Evolutionary conservation across 2,888 invertebrate species (phyloP), one percentile per base, ranked within the genome.

Genomic region (Polietes domitor): DNA sequence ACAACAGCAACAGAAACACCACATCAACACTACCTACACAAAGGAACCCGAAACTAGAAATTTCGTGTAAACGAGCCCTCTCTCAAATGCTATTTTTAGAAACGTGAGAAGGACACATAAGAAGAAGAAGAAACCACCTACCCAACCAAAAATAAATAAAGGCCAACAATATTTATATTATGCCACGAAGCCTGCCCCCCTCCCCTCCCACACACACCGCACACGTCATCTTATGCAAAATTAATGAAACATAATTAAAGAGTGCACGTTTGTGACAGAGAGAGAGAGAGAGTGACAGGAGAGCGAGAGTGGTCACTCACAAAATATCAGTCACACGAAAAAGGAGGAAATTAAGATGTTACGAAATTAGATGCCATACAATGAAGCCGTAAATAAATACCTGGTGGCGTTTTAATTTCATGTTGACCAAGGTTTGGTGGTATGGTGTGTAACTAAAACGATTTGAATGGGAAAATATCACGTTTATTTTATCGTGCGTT

Each of bases 401-500:
- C 7, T 12, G 37, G 37, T 37, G 1, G 37, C n/a, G n/a, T 47
- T 47, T 47, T 47, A 47, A 4, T 58, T 58, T 26, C 15, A 53
- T 21, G 9, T 53, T 53, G 53, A 24, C 58, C 26, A 24, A 58
- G 26, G 58, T 58, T 58, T 55, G 55, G 24, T 17, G 50, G 17
- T 55, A 2, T 21, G 55, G 55, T 21, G 24, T 10, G 58, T 2
- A 58, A 26, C 12, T 58, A 21, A 3, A 58, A 26, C 9, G 26
- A 10, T 58, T 26, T 58, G 58, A 58, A 58, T 58, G 58, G 12
- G 58, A 26, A 76, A 77, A 77, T 77, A 80, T 86, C 86, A 86
- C 85, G 86, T 85, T 86, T 85, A 77, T 74, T 78, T 68, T 82
- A 85, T 85, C 85, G 85, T 86, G 86, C 84, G 83, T 85, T 85